These are phyloP conservation scores for Cheilosia urbana DNA, from an alignment of 2,888 invertebrate genomes.

Conservation along the genomic window DNA sequence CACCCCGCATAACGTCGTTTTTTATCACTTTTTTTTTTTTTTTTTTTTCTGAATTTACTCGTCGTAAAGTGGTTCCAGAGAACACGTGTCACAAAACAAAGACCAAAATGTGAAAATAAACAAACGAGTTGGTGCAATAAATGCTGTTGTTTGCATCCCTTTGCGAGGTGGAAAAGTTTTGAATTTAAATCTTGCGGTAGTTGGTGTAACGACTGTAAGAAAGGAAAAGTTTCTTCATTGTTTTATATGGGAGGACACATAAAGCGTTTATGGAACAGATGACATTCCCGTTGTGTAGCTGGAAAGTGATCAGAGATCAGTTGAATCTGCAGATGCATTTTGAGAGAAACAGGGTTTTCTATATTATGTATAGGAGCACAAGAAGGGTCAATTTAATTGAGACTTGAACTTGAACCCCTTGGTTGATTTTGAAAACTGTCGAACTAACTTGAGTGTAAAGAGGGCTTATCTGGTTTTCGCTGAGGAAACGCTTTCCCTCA, in stretches of 20 bases:
- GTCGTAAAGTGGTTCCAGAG: constrained; percentile 65
- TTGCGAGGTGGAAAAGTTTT: not conserved
- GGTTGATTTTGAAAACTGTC: not conserved
- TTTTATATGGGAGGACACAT: not conserved
- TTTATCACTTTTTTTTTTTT: not conserved
- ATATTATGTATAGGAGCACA: not conserved
- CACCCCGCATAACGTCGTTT: constrained; percentile 62
- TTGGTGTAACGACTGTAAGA: not conserved
- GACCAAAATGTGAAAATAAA: constrained; percentile 63
- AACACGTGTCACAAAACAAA: constrained; percentile 70
- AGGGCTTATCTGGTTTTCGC: no score
- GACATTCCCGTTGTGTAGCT: not conserved
- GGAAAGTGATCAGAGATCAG: not conserved
- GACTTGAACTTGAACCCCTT: constrained; percentile 1
- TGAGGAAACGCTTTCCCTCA: no score
- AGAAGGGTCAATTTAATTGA: not conserved
- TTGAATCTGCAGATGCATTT: not conserved
- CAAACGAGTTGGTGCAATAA: constrained; percentile 64
- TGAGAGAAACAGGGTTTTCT: not conserved
- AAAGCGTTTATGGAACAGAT: not conserved
- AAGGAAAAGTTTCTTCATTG: not conserved
- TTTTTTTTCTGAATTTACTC: not conserved
- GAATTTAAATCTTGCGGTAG: constrained; percentile 24
- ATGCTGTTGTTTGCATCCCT: constrained; percentile 10
- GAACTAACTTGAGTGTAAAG: no score